Percentiles rank a stretch among this genome's conserved stretches.
Evolutionary conservation across 2,113 vertebrate species (phyloP).

Genomic region (Seriola quinqueradiata): DNA sequence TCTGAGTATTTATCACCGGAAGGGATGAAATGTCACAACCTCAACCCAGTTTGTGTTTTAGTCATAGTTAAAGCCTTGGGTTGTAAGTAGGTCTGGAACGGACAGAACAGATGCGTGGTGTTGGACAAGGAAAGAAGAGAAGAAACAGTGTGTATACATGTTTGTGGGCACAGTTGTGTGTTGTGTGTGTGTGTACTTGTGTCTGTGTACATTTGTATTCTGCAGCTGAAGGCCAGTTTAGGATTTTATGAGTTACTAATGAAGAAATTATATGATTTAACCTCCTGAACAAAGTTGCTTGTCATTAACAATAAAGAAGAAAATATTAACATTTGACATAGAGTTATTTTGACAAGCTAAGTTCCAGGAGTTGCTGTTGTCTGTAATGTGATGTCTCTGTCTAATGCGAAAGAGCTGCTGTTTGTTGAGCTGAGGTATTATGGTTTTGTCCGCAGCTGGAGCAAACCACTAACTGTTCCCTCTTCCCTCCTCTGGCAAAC

Average conservation of each 20-base stretch:
- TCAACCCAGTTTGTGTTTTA: conserved; percentile 8
- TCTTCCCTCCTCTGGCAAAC: conserved; percentile 50
- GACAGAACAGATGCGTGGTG: not conserved
- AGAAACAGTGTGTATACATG: not conserved
- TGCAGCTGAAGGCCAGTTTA: not conserved
- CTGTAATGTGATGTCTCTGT: not conserved
- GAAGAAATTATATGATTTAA: not conserved
- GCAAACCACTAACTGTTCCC: conserved; percentile 60
- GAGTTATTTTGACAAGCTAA: conserved; percentile 31
- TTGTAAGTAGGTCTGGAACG: not conserved
- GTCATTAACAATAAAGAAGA: not conserved
- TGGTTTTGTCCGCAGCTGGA: conserved; percentile 44
- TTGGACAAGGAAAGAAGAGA: not conserved
- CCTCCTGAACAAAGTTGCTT: not conserved
- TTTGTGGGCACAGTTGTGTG: not conserved
- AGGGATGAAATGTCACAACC: conserved; percentile 16
- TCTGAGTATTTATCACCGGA: not conserved
- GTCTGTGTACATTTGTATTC: not conserved
- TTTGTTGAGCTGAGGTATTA: conserved; percentile 56
- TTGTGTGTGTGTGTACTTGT: not conserved
- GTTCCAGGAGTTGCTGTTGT: not conserved
- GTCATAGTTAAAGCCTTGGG: not conserved
- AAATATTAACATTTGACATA: not conserved
- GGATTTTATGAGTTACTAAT: not conserved
- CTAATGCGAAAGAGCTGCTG: conserved; percentile 36